Base-by-base conservation (phyloP, 2,888 invertebrate genomes). In the Nymphalis c-album region DNA sequence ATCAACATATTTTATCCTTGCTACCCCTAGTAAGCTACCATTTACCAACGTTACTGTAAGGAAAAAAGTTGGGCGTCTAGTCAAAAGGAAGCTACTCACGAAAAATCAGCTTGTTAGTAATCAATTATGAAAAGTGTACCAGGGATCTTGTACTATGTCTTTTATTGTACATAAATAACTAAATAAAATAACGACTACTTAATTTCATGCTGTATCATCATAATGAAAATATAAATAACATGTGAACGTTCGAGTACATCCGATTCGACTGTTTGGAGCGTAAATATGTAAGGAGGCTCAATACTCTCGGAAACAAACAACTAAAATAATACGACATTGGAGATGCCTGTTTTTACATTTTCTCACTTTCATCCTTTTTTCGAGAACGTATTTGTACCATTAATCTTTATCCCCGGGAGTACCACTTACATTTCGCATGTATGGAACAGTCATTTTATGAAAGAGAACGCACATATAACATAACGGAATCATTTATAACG, bases 361-460 rank as follows among this genome's bases (percentile, higher is more conserved):
- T 75, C 72, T 67, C 69, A 71, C 71, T 68, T 69, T 65, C 60
- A 71, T 72, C 71, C 70, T 69, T 78, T n/a, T 70, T 69, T 69
- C 73, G 70, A 64, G 67, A 75, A 74, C 76, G 71, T 75, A 76
- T 76, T 73, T 69, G 64, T 71, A 72, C 75, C 80, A 80, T 80
- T 80, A 78, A 80, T 80, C 80, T 80, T 77, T 76, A 76, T 79
- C 65, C 72, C 67, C 58, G 48, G 69, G 70, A 71, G 70, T 69
- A 62, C 77, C 70, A 68, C 74, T 75, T 71, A 73, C 70, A 70
- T 70, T 73, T 64, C 62, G 69, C 71, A 73, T 73, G 69, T 69
- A 69, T 67, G 62, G 67, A 67, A 71, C 67, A 67, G 70, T 63
- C 68, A 67, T 66, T 64, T 70, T 67, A 67, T 60, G 68, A 63